Evolutionary conservation across 2,797 vertebrate species (phyloP).

Genomic region (Phyllotis vaccarum): DNA sequence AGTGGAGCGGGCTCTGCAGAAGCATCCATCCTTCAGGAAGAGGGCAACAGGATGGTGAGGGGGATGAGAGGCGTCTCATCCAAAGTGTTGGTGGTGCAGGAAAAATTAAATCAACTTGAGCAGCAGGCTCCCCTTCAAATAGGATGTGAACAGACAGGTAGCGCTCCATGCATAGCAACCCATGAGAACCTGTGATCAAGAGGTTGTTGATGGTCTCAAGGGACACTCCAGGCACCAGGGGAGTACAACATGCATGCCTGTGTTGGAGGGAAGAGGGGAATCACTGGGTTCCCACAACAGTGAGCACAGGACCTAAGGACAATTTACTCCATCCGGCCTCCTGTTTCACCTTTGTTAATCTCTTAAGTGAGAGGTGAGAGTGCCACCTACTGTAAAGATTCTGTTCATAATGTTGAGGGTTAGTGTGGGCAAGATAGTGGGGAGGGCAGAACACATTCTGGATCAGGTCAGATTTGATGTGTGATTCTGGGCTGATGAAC

Average conservation of each 20-base stretch:
- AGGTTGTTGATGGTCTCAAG: neutral
- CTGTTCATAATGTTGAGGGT: neutral
- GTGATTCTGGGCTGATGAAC: neutral
- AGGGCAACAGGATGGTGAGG: neutral
- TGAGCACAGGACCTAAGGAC: neutral
- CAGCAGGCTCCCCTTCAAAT: neutral
- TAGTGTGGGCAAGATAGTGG: neutral
- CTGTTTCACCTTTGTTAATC: neutral
- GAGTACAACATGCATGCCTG: neutral
- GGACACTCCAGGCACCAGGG: neutral
- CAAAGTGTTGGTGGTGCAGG: neutral
- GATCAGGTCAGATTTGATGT: neutral
- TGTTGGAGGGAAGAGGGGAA: neutral
- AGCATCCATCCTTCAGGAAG: neutral
- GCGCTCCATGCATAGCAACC: neutral
- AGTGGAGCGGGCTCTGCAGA: conserved; percentile 33
- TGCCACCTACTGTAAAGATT: conserved; percentile 74
- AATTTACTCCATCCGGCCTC: neutral
- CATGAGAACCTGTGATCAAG: neutral
- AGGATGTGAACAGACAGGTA: neutral
- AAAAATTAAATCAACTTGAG: conserved; percentile 23
- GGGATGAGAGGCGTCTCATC: neutral
- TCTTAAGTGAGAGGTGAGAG: conserved; percentile 29
- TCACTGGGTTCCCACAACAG: neutral
- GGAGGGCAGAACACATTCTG: neutral